These are phyloP conservation scores for Acestrorhynchus altus DNA, from an alignment of 2,797 vertebrate species.

Conservation along the genomic window DNA sequence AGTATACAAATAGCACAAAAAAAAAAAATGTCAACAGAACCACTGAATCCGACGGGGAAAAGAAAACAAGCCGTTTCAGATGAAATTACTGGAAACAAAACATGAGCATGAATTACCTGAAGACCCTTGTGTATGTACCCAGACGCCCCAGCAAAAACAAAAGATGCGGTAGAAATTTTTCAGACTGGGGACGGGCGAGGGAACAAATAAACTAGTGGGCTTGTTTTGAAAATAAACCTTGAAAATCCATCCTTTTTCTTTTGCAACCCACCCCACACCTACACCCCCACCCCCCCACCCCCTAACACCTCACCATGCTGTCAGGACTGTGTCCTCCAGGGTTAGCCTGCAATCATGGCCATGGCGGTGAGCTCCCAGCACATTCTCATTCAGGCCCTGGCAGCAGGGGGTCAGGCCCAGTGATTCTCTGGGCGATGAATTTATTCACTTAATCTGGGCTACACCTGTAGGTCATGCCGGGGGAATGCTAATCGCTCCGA, in stretches of 20 bases:
- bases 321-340: conserved; percentile 45
- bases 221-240: conserved; percentile 54
- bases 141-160: conserved; percentile 28
- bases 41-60: conserved; percentile 78
- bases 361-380: conserved; percentile 48
- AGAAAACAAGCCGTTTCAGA: conserved; percentile 78
- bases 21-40: conserved; percentile 77
- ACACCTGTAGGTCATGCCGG: conserved; percentile 83
- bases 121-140: conserved; percentile 54
- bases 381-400: conserved; percentile 65
- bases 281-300: not conserved
- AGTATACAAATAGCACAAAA: conserved; percentile 77
- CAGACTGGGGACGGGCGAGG: conserved; percentile 5
- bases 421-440: conserved; percentile 74
- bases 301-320: conserved; percentile 17
- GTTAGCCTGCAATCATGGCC: conserved; percentile 55
- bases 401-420: conserved; percentile 62
- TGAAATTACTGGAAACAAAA: conserved; percentile 78
- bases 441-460: conserved; percentile 82
- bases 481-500: conserved; percentile 79
- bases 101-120: conserved; percentile 71
- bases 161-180: conserved; percentile 37
- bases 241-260: conserved; percentile 33
- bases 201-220: conserved; percentile 38
- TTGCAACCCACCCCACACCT: conserved; percentile 19